Conservation (phyloP, 2,113 vertebrate genomes). For the Callospermophilus lateralis region DNA sequence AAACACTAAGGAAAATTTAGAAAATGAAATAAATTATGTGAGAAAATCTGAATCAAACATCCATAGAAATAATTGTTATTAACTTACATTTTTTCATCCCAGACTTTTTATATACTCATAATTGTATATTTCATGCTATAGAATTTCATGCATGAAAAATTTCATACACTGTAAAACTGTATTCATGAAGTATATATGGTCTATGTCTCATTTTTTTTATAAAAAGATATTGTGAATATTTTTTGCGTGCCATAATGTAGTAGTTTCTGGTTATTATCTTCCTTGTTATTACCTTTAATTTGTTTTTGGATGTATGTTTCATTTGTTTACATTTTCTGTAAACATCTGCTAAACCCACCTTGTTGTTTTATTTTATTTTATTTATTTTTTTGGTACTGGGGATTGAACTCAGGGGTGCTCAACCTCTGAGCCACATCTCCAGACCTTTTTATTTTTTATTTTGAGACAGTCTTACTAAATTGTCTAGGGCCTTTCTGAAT, state of each 20-base stretch:
- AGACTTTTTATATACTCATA: neutral
- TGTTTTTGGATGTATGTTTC: neutral
- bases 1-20: neutral
- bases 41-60: neutral
- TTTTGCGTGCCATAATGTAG: neutral
- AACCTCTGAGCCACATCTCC: no score
- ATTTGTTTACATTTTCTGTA: neutral
- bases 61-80: neutral
- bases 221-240: neutral
- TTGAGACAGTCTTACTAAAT: no score
- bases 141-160: neutral
- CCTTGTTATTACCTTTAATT: neutral
- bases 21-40: slow-evolving; percentile 1
- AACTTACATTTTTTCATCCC: neutral
- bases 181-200: neutral
- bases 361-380: neutral
- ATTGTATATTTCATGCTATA: neutral
- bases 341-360: neutral
- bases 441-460: no score
- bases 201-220: neutral
- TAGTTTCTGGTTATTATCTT: neutral
- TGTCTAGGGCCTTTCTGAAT: no score
- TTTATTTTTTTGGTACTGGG: no score
- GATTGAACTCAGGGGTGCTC: no score
- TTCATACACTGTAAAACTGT: neutral